Base-by-base conservation (phyloP, 2,113 vertebrate genomes). In the Notechis scutatus region DNA sequence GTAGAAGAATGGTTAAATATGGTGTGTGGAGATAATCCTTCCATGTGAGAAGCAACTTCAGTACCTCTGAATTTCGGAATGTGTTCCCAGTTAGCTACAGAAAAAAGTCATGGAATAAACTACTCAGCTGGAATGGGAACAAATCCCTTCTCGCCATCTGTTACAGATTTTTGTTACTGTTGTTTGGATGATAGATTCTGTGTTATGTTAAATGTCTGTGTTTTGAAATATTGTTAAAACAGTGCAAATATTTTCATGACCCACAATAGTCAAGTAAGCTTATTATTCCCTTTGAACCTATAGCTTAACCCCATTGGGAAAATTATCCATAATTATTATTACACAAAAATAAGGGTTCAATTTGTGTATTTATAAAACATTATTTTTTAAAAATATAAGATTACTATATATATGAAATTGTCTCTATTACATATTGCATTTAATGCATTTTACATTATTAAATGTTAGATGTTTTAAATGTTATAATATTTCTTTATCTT, bases 131-230 rank as follows among this genome's bases (percentile, higher is more conserved):
- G 92, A 96, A 93, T 94, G 96, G 93, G 94, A 97, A 97, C 94
- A 93, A 95, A 95, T 97, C 94, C 96, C 0, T 29, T 94, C 94
- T 97, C 94, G 94, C 96, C 97, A 98, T 97, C 97, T 97, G 97
- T 95, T 97, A 92, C 89, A 95, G 92, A 96, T 97, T 97, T 97
- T 96, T 94, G 54, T 54, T 89, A n/a, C 29, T 26, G 86, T 92
- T 59, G 21, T 91, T 92, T 92, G 29, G 92, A 97, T 54, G 92
- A 93, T 97, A 97, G 95, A 96, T 94, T 96, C 95, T 91, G 89
- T 92, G 52, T 88, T 94, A 96, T 96, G 96, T 97, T 96, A 97
- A 97, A 97, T 96, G 91, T 95, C 92, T 87, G 92, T 94, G 90
- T 96, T 96, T 92, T 93, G 96, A 96, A 93, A 85, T 93, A 92